A percentile compares a stretch with the other conserved stretches of the same genome.
Conservation (phyloP, 23 tunicate genomes). For the Pegea sp. region DNA sequence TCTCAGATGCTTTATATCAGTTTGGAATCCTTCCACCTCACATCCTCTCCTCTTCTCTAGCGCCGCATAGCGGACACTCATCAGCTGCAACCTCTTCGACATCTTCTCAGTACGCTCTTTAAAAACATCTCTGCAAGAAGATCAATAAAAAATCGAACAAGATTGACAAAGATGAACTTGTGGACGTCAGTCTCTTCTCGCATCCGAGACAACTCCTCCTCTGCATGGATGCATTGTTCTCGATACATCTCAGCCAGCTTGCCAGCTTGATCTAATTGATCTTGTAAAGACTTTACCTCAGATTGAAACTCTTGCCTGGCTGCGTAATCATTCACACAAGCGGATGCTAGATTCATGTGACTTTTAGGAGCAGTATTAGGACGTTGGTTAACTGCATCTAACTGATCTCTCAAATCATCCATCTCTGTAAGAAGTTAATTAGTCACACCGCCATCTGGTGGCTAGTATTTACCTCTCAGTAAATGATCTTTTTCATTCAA, state of each 20-base stretch:
- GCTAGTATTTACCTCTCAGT: constrained; percentile 66
- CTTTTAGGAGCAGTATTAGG: constrained; percentile 2
- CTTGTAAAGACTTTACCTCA: constrained; percentile 28
- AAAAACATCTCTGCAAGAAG: constrained; percentile 39
- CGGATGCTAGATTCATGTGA: constrained; percentile 4
- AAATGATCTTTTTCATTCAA: constrained; percentile 69
- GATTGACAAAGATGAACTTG: constrained; percentile 5
- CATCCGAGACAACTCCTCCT: constrained; percentile 62
- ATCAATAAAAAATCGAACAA: no score
- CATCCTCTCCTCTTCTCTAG: constrained; percentile 69
- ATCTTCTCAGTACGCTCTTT: constrained; percentile 72
- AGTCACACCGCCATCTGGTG: no score
- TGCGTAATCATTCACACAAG: constrained; percentile 53
- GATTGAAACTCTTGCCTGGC: constrained; percentile 53
- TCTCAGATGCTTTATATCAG: constrained; percentile 63
- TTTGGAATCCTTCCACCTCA: constrained; percentile 89
- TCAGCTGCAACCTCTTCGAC: constrained; percentile 61
- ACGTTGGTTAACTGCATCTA: constrained; percentile 5
- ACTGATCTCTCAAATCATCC: constrained; percentile 25
- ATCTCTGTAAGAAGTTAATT: constrained; percentile 41
- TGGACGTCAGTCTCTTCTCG: constrained; percentile 76
- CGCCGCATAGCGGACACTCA: constrained; percentile 65
- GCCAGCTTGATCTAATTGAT: constrained; percentile 73
- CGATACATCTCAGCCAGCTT: constrained; percentile 91
- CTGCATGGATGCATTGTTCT: constrained; percentile 89